A percentile compares a stretch with the other conserved stretches of the same genome.
Evolutionary conservation across 2,797 vertebrate species (phyloP).

Genomic region (Scleropages formosus): DNA sequence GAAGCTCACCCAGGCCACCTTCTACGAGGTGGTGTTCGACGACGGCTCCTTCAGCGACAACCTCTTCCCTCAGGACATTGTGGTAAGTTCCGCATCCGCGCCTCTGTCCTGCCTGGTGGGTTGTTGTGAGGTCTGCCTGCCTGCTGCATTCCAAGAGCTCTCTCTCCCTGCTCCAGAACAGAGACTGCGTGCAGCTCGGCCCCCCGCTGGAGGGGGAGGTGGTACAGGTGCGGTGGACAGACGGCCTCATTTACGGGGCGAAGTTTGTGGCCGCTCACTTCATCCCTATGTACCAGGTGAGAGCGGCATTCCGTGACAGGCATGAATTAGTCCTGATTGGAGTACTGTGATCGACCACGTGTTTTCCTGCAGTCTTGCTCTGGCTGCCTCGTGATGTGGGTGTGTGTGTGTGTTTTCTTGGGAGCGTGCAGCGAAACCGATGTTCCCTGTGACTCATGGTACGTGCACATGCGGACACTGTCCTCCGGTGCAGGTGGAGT

Average conservation of each 20-base stretch:
- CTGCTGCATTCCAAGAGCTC: not conserved
- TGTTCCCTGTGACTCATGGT: not conserved
- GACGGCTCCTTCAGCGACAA: constrained; percentile 99
- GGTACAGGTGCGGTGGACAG: constrained; percentile 92
- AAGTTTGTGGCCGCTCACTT: constrained; percentile 89
- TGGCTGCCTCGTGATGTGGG: no score
- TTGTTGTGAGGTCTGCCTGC: not conserved
- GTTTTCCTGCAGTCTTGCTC: no score
- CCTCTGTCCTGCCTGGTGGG: not conserved
- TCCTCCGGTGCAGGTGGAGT: constrained; percentile 79
- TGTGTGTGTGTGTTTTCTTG: no score
- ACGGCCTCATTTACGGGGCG: constrained; percentile 91
- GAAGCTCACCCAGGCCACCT: constrained; percentile 87
- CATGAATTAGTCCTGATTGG: no score
- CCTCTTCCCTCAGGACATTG: constrained; percentile 94
- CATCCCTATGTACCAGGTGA: constrained; percentile 95
- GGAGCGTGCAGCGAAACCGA: no score
- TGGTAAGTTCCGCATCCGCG: constrained; percentile 64
- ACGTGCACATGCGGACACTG: not conserved
- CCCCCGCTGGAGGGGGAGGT: constrained; percentile 81
- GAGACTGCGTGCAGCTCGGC: constrained; percentile 83
- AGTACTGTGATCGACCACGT: no score
- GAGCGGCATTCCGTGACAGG: constrained; percentile 20
- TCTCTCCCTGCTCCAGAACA: constrained; percentile 67
- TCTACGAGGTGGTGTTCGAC: constrained; percentile 95